Evolutionary conservation across 2,113 vertebrate genomes (phyloP).

Genomic region (Cryptoleucopteryx plumbea): DNA sequence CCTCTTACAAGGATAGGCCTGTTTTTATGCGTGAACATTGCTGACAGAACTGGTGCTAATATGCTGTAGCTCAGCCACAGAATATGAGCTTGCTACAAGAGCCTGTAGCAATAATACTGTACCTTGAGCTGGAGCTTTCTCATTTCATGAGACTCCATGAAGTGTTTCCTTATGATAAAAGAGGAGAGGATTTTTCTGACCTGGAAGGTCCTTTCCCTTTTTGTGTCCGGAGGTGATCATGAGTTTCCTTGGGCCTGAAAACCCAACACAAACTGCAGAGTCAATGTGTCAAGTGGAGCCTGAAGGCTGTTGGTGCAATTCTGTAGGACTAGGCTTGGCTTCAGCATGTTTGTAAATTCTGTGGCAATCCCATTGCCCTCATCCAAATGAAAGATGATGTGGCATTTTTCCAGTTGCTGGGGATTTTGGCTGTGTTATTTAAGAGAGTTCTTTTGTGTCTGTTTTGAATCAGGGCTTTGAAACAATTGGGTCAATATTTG

Average conservation of each 20-base stretch:
- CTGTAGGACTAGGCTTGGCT: background rate
- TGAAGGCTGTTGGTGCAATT: accelerated
- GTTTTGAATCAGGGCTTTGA: background rate
- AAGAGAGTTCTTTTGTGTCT: background rate
- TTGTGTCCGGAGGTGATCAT: background rate
- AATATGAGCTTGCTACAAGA: background rate
- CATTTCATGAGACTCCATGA: background rate
- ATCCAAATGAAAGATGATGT: background rate
- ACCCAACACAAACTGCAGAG: background rate
- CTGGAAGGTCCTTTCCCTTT: background rate
- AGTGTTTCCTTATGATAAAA: background rate
- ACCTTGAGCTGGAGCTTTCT: background rate
- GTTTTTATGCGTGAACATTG: background rate
- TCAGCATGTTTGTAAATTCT: background rate
- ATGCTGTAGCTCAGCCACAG: background rate
- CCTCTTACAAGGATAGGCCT: background rate
- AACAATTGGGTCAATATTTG: background rate
- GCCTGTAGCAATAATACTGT: background rate
- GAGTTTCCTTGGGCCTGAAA: background rate
- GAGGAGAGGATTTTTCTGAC: background rate
- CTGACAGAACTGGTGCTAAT: background rate
- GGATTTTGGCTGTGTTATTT: background rate
- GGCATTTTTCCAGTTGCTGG: background rate
- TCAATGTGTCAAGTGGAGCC: background rate
- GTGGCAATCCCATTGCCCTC: background rate